Conservation (phyloP, 2,797 vertebrate genomes). For the Ptychobarbus kaznakovi region DNA sequence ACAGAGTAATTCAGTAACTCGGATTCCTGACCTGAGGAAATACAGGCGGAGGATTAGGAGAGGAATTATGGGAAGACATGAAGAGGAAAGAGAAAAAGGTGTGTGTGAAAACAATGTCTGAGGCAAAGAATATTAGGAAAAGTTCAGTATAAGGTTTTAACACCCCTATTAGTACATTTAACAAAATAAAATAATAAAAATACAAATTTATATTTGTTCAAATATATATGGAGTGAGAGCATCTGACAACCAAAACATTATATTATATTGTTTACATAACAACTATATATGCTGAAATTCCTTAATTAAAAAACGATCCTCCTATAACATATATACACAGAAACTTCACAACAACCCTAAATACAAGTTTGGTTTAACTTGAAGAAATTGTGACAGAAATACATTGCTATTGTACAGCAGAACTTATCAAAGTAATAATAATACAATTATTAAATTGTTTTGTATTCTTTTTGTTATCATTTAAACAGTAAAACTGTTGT, state of each 20-base stretch:
- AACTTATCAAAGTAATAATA: too few species aligned
- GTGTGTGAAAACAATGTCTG: background rate
- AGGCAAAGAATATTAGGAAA: background rate
- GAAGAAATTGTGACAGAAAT: background rate
- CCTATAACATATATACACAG: background rate
- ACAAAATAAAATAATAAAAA: background rate
- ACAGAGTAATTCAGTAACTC: constrained; percentile 30
- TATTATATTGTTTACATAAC: background rate
- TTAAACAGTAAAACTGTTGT: too few species aligned
- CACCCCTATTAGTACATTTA: background rate
- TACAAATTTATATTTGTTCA: background rate
- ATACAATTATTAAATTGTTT: too few species aligned
- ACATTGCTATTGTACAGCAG: background rate
- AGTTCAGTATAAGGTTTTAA: background rate
- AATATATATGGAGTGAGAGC: background rate
- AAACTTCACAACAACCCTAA: too few species aligned
- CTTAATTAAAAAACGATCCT: background rate
- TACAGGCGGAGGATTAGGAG: constrained; percentile 59
- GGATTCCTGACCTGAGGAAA: constrained; percentile 59
- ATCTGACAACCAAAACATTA: background rate
- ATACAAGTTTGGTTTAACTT: background rate
- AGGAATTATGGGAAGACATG: constrained; percentile 37
- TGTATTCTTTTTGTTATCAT: too few species aligned
- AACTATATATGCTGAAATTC: background rate
- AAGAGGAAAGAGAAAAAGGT: background rate